Evolutionary conservation across 2,797 vertebrate genomes (phyloP).

Genomic region (Halcyon leucocephala): DNA sequence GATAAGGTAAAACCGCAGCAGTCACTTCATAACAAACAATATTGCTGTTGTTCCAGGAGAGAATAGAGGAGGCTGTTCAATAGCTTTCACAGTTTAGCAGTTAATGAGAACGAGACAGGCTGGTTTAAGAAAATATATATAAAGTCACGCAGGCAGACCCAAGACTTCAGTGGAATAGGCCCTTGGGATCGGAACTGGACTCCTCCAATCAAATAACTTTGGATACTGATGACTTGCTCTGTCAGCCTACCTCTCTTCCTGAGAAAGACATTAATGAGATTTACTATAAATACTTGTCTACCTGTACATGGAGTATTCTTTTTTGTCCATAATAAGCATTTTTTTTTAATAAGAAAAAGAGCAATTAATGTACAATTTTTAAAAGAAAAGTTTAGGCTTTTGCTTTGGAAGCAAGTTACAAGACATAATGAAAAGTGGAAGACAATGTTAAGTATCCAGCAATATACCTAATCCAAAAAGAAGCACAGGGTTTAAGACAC

Average conservation of each 20-base stretch:
- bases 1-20: not conserved
- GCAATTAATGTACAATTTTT: accelerated
- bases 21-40: not conserved
- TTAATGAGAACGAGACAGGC: not conserved
- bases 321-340: not conserved
- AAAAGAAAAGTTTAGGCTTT: not conserved
- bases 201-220: not conserved
- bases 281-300: not conserved
- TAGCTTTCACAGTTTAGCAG: not conserved
- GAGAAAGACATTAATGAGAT: not conserved
- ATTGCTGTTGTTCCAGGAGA: not conserved
- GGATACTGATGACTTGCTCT: not conserved
- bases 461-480: not conserved
- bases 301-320: accelerated
- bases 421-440: not conserved
- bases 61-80: accelerated
- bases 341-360: not conserved
- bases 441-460: not conserved
- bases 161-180: not conserved
- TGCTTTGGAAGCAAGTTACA: not conserved
- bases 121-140: not conserved
- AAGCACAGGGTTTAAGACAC: not conserved
- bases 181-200: not conserved
- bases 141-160: not conserved
- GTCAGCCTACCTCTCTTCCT: not conserved